Conservation (phyloP, 37 sponge, comb jelly and placozoan genomes). For the Spongilla lacustris region DNA sequence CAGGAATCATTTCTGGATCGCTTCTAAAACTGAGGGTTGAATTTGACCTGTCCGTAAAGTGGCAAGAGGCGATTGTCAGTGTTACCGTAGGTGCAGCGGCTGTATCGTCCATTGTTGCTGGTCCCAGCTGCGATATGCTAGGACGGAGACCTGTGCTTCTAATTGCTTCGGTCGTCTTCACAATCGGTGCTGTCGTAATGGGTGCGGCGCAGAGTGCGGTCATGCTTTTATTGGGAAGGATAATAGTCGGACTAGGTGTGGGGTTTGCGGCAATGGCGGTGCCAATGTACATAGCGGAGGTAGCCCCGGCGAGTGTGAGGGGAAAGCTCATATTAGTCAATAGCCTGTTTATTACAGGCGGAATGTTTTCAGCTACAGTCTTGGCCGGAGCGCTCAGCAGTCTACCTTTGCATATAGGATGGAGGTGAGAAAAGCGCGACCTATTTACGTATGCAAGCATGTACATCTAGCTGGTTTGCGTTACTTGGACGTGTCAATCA, state of each 20-base stretch:
- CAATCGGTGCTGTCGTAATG: constrained; percentile 79
- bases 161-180: constrained; percentile 81
- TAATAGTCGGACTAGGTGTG: constrained; percentile 83
- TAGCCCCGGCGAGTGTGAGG: constrained; percentile 79
- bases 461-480: too few species aligned
- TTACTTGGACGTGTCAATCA: too few species aligned
- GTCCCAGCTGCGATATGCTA: constrained; percentile 50
- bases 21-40: constrained; percentile 59
- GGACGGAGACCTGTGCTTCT: constrained; percentile 81
- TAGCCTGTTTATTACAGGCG: constrained; percentile 78
- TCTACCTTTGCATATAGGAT: constrained; percentile 59
- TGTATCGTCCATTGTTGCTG: constrained; percentile 68
- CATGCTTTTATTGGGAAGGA: constrained; percentile 78
- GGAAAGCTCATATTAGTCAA: constrained; percentile 88
- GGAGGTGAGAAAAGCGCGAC: constrained; percentile 81
- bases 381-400: constrained; percentile 70
- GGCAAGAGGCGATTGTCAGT: constrained; percentile 82
- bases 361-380: constrained; percentile 83
- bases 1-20: constrained; percentile 93
- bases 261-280: constrained; percentile 87
- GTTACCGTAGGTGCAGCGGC: constrained; percentile 86
- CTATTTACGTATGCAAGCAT: too few species aligned
- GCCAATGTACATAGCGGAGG: constrained; percentile 87
- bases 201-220: constrained; percentile 41
- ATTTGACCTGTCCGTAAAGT: constrained; percentile 42